Evolutionary conservation across 2,797 vertebrate species (phyloP).

Genomic region (Chloroceryle inda): DNA sequence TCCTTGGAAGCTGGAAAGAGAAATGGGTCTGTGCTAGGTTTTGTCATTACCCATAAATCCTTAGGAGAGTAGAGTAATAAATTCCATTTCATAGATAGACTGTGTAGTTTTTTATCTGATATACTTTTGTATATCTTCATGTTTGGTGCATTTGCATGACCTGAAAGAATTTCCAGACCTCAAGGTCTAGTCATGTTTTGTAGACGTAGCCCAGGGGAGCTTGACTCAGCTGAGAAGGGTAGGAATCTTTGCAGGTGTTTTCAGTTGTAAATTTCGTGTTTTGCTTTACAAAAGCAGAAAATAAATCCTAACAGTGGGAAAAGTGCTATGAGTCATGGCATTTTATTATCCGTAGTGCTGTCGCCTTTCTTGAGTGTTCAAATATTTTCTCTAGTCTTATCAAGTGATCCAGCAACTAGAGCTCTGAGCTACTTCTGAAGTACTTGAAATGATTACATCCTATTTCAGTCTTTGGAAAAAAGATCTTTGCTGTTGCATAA

Average conservation of each 20-base stretch:
- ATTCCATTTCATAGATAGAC: constrained; percentile 24
- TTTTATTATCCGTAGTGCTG: not conserved
- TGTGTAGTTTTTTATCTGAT: constrained; percentile 1
- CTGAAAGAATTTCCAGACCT: not conserved
- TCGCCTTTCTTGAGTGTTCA: not conserved
- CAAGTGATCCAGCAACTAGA: constrained; percentile 4
- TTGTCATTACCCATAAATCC: constrained; percentile 49
- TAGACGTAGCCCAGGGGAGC: not conserved
- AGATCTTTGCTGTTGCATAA: not conserved
- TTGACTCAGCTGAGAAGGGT: not conserved
- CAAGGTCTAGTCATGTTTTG: not conserved
- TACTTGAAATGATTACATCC: constrained; percentile 28
- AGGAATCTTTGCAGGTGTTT: not conserved
- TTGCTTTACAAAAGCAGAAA: constrained; percentile 5
- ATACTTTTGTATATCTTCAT: constrained; percentile 15
- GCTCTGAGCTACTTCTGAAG: constrained; percentile 18
- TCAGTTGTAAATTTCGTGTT: constrained; percentile 1
- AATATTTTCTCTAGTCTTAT: constrained; percentile 49
- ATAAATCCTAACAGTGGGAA: not conserved
- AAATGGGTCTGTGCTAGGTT: constrained; percentile 16
- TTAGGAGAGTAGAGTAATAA: not conserved
- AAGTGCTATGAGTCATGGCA: not conserved
- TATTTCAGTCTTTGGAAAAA: constrained; percentile 17
- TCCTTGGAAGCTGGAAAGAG: constrained; percentile 11
- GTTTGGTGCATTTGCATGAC: not conserved